Percentiles rank a stretch among this genome's conserved stretches.
Evolutionary conservation across 2,888 invertebrate genomes (phyloP).

Genomic region (Eupeodes latifasciatus): DNA sequence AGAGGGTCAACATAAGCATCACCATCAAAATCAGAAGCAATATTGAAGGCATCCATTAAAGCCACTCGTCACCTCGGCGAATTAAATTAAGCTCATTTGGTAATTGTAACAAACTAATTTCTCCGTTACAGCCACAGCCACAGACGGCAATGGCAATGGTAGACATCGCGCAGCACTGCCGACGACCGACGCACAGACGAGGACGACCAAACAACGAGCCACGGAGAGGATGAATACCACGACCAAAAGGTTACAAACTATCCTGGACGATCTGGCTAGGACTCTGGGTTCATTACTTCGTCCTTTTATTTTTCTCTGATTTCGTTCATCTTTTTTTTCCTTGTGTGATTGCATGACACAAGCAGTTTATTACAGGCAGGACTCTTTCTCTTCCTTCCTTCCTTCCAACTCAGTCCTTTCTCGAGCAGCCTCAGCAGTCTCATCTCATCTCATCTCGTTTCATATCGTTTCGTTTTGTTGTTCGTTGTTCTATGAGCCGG

Average conservation of each 20-base stretch:
- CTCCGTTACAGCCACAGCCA: slow-evolving; percentile 54
- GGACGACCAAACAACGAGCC: not conserved
- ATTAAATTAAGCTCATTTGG: slow-evolving; percentile 73
- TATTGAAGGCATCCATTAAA: slow-evolving; percentile 57
- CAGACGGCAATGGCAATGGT: slow-evolving; percentile 13
- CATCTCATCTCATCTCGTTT: too few species aligned
- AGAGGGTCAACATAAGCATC: slow-evolving; percentile 13
- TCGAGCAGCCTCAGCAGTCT: not conserved
- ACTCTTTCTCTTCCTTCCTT: not conserved
- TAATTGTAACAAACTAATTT: slow-evolving; percentile 74
- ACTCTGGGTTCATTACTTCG: slow-evolving; percentile 47
- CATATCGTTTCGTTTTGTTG: slow-evolving; percentile 30
- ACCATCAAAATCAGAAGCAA: slow-evolving; percentile 41
- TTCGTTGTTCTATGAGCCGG: slow-evolving; percentile 46
- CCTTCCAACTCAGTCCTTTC: not conserved
- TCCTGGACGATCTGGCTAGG: not conserved
- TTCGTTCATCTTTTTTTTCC: slow-evolving; percentile 27
- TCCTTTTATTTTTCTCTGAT: slow-evolving; percentile 12
- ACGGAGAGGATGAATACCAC: not conserved
- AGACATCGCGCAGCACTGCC: not conserved
- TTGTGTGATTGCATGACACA: slow-evolving; percentile 59
- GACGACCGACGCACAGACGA: not conserved
- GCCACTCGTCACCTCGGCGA: slow-evolving; percentile 69
- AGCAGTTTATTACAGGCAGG: slow-evolving; percentile 66
- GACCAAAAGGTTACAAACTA: slow-evolving; percentile 23